These are phyloP conservation scores for Liposcelis brunnea DNA, from an alignment of 2,888 invertebrate species.

Conservation along the genomic window DNA sequence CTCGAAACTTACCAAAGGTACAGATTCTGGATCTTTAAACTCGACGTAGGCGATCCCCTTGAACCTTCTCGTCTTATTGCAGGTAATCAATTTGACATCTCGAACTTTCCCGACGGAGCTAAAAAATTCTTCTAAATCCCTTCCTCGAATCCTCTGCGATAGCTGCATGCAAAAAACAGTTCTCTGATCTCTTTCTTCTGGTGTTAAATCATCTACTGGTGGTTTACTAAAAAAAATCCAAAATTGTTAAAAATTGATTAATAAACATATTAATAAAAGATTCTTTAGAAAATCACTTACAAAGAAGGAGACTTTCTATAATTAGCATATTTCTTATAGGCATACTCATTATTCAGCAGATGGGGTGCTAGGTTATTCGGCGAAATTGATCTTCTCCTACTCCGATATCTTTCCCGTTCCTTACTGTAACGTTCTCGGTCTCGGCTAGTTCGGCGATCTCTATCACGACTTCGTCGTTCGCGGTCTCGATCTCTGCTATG, in stretches of 20 bases:
- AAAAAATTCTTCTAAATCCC: slow-evolving; percentile 96
- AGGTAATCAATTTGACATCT: slow-evolving; percentile 95
- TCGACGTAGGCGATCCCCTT: slow-evolving; percentile 99
- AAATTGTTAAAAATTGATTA: neutral
- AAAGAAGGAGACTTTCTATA: slow-evolving; percentile 12
- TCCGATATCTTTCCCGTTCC: slow-evolving; percentile 3
- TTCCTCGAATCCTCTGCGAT: slow-evolving; percentile 79
- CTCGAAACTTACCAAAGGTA: slow-evolving; percentile 56
- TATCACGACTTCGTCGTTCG: slow-evolving; percentile 12
- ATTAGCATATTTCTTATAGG: slow-evolving; percentile 5
- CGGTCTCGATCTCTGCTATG: slow-evolving; percentile 14
- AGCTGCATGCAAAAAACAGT: slow-evolving; percentile 99
- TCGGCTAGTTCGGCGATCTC: slow-evolving; percentile 17
- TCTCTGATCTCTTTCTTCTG: slow-evolving; percentile 95
- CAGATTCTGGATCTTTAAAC: slow-evolving; percentile 94
- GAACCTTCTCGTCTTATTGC: slow-evolving; percentile 94
- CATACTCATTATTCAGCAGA: slow-evolving; percentile 1
- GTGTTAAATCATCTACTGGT: slow-evolving; percentile 59
- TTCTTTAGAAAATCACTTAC: slow-evolving; percentile 15
- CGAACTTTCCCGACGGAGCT: slow-evolving; percentile 95
- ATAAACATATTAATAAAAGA: slow-evolving; percentile 2
- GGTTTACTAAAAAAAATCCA: slow-evolving; percentile 22
- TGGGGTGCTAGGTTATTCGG: slow-evolving; percentile 5
- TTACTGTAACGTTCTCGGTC: slow-evolving; percentile 18
- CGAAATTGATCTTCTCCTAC: slow-evolving; percentile 1